A percentile compares a stretch with the other conserved stretches of the same genome.
Evolutionary conservation across 2,888 invertebrate species (phyloP).

Genomic region (Heliconius hortense): DNA sequence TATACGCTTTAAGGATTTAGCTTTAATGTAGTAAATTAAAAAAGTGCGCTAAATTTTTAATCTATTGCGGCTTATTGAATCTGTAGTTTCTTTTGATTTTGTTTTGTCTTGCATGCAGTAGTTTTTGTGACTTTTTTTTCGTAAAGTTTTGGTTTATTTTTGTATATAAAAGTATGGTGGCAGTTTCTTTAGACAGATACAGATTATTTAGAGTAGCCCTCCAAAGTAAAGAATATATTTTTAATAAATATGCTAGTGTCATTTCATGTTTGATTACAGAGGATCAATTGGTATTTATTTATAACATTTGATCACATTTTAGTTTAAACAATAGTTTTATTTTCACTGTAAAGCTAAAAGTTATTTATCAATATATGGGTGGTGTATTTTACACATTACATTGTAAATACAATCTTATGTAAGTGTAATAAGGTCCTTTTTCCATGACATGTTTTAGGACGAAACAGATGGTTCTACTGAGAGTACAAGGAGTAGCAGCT

Average conservation of each 20-base stretch:
- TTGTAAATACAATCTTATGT: constrained; percentile 12
- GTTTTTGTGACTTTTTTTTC: neutral
- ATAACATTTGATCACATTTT: neutral
- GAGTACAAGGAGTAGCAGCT: constrained; percentile 69
- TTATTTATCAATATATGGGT: neutral
- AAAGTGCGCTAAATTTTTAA: constrained; percentile 13
- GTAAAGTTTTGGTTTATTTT: neutral
- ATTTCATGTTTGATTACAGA: neutral
- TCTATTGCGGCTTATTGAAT: constrained; percentile 2
- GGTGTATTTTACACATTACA: constrained; percentile 5
- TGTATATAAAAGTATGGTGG: constrained; percentile 9
- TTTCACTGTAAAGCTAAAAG: constrained; percentile 3
- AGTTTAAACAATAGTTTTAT: neutral
- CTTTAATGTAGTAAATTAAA: constrained; percentile 5
- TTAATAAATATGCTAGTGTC: constrained; percentile 3
- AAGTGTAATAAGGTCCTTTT: constrained; percentile 4
- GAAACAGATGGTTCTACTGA: constrained; percentile 82
- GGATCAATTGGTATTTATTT: neutral
- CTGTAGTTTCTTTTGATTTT: constrained; percentile 4
- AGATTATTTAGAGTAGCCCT: neutral
- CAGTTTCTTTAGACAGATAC: neutral
- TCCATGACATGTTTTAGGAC: constrained; percentile 69
- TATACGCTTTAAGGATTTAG: constrained; percentile 11
- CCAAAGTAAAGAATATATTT: neutral
- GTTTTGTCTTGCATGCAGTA: constrained; percentile 26